These are phyloP conservation scores for Plectus sambesii DNA, from an alignment of 1,140 invertebrate genomes.

Conservation along the genomic window DNA sequence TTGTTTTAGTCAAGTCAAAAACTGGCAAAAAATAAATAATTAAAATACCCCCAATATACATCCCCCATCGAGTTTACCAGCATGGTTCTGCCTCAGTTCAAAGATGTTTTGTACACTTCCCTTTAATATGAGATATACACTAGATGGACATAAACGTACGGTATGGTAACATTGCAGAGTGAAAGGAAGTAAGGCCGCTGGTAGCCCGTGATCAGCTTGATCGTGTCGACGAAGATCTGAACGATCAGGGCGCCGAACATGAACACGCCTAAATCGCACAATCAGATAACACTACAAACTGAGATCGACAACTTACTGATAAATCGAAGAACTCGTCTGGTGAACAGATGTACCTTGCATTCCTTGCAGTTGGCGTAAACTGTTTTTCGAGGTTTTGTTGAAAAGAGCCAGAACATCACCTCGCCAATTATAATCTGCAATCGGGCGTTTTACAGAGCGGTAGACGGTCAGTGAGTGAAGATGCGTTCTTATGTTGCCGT, in stretches of 20 bases:
- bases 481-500: no score
- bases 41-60: no score
- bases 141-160: constrained; percentile 22
- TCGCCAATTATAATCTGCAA: constrained; percentile 44
- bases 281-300: constrained; percentile 6
- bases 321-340: constrained; percentile 39
- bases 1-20: no score
- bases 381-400: constrained; percentile 43
- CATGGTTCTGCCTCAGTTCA: no score
- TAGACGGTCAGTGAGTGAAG: no score
- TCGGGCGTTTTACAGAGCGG: no score
- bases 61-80: no score
- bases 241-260: constrained; percentile 42
- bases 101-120: no score
- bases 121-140: constrained; percentile 14
- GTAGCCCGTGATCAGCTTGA: constrained; percentile 43
- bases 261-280: constrained; percentile 32
- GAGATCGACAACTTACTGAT: constrained; percentile 29
- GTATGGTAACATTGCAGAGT: constrained; percentile 41
- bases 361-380: constrained; percentile 39
- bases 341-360: constrained; percentile 42
- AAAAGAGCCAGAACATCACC: constrained; percentile 45
- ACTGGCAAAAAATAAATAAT: no score
- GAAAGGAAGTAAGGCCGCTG: constrained; percentile 44
- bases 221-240: constrained; percentile 45